Percentiles rank a stretch among this genome's conserved stretches.
Conservation (phyloP, 2,113 vertebrate genomes). For the Phaetusa simplex region DNA sequence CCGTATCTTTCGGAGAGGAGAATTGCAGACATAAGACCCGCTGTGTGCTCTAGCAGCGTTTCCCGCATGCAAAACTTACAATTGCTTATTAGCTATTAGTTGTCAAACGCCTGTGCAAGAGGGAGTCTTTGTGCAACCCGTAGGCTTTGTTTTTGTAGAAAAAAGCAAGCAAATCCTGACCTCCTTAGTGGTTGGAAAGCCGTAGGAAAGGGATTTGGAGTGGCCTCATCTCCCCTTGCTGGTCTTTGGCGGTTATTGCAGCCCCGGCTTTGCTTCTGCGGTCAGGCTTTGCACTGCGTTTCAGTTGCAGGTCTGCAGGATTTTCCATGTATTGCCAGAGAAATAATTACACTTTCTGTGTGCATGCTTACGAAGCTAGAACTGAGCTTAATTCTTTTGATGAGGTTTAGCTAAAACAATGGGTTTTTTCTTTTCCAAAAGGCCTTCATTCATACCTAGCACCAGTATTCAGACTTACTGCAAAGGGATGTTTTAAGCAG, state of each 20-base stretch:
- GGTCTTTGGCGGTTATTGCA: constrained; percentile 36
- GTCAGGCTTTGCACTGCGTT: background rate
- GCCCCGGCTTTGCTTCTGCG: background rate
- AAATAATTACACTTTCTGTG: background rate
- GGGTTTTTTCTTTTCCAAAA: background rate
- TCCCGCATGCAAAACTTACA: background rate
- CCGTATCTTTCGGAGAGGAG: background rate
- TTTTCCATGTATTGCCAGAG: background rate
- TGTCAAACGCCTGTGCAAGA: background rate
- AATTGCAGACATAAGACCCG: background rate
- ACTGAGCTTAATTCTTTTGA: background rate
- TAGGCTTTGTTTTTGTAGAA: background rate
- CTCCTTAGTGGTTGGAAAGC: background rate
- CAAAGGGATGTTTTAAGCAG: background rate
- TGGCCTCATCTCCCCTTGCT: constrained; percentile 59
- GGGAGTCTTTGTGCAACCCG: background rate
- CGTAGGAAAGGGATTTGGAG: background rate
- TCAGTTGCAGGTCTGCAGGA: background rate
- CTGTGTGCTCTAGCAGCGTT: fast-evolving
- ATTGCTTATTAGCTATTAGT: background rate
- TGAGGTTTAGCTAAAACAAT: background rate
- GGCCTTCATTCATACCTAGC: background rate
- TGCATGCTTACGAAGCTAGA: background rate
- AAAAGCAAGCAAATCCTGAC: background rate
- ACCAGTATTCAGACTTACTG: background rate